Evolutionary conservation across 2,797 vertebrate genomes (phyloP).

Genomic region (Phoeniculus purpureus): DNA sequence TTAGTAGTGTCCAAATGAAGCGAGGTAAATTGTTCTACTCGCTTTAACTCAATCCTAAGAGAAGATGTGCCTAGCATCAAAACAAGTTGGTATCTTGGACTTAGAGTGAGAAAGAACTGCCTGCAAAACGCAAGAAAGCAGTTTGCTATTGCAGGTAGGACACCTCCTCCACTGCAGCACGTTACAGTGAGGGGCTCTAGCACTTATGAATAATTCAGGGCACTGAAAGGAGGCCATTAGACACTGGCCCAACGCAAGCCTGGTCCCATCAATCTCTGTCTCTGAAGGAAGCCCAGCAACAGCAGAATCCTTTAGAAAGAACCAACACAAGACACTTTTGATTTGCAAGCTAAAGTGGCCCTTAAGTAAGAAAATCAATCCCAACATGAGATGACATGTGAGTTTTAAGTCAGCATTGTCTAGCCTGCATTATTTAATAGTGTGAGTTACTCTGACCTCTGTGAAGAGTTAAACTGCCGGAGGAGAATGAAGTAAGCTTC

Average conservation of each 20-base stretch:
- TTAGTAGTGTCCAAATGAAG: neutral
- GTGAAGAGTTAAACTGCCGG: constrained; percentile 70
- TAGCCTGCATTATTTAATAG: constrained; percentile 77
- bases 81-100: neutral
- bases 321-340: constrained; percentile 58
- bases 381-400: constrained; percentile 71
- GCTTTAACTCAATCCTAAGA: neutral
- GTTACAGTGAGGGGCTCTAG: constrained; percentile 42
- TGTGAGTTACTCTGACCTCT: constrained; percentile 58
- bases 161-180: neutral
- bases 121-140: neutral
- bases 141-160: constrained; percentile 1
- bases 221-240: constrained; percentile 56
- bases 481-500: constrained; percentile 46
- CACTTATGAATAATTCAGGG: constrained; percentile 78
- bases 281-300: constrained; percentile 52
- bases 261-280: constrained; percentile 73
- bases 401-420: constrained; percentile 73
- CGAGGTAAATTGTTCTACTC: neutral
- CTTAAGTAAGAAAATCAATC: constrained; percentile 76
- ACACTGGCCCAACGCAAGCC: constrained; percentile 67
- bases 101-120: neutral
- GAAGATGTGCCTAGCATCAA: neutral
- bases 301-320: constrained; percentile 45
- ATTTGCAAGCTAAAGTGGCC: constrained; percentile 73